Conservation (phyloP, 1,140 invertebrate genomes). For the Coenobita brevimanus region DNA sequence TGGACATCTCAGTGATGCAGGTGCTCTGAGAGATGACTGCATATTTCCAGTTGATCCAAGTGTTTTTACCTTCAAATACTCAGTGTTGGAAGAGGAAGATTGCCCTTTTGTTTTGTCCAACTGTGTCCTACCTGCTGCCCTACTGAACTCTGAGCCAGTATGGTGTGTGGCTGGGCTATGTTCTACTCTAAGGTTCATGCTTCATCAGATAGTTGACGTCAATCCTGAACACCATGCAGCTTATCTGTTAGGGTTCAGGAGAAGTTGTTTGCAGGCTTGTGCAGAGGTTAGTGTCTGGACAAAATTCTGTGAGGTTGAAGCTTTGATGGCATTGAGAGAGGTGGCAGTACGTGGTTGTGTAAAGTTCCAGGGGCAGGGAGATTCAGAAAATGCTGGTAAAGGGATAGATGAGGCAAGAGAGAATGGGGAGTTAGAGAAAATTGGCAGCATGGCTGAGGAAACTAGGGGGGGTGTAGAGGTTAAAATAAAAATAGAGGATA, state of each 20-base stretch:
- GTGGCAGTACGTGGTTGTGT: constrained; percentile 5
- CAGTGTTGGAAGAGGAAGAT: not conserved
- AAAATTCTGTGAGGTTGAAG: constrained; percentile 91
- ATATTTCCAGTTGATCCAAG: no score
- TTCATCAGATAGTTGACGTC: constrained; percentile 33
- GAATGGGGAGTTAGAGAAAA: no score
- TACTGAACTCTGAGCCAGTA: not conserved
- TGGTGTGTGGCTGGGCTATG: constrained; percentile 69
- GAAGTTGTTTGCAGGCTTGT: constrained; percentile 83
- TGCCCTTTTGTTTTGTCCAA: not conserved
- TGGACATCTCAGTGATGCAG: no score
- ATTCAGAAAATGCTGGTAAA: no score
- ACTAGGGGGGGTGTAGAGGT: no score
- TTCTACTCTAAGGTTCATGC: constrained; percentile 69
- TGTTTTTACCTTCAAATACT: no score
- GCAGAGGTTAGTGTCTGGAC: constrained; percentile 93
- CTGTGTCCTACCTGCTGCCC: not conserved
- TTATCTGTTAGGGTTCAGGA: constrained; percentile 80
- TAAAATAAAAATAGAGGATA: no score
- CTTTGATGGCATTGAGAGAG: constrained; percentile 77
- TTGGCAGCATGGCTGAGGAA: no score
- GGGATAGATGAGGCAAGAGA: no score
- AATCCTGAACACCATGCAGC: not conserved
- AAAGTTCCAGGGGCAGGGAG: not conserved
- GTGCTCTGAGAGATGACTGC: no score